These are phyloP conservation scores for Coregonus suidteri DNA, from an alignment of 2,797 vertebrate species.

Conservation along the genomic window DNA sequence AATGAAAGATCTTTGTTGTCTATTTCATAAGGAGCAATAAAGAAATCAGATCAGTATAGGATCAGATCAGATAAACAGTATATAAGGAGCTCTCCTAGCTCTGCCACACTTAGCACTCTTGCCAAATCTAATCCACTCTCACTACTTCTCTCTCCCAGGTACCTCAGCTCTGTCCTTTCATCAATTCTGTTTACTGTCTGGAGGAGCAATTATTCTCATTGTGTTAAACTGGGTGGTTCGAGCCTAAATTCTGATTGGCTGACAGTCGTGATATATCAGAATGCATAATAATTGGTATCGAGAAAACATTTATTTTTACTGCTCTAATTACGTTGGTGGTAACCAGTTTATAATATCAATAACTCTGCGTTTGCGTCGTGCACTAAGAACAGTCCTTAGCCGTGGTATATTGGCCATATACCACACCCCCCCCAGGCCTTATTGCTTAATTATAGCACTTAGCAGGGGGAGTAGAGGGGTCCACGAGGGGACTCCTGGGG, in stretches of 20 bases:
- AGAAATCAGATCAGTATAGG: neutral
- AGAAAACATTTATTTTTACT: too few relatives aligned
- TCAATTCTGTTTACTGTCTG: conserved; percentile 73
- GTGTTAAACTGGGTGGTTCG: too few relatives aligned
- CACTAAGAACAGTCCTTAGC: too few relatives aligned
- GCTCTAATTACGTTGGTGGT: too few relatives aligned
- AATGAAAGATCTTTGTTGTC: neutral
- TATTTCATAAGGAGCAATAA: neutral
- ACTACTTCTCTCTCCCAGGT: conserved; percentile 63
- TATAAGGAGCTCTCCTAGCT: conserved; percentile 24
- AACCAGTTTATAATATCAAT: too few relatives aligned
- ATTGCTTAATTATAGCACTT: conserved; percentile 65
- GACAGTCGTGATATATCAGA: too few relatives aligned
- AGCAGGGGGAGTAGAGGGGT: conserved; percentile 44
- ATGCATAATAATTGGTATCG: too few relatives aligned
- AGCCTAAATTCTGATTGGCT: too few relatives aligned
- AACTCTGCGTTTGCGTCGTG: too few relatives aligned
- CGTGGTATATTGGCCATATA: too few relatives aligned
- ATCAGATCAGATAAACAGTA: conserved; percentile 16
- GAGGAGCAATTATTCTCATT: conserved; percentile 75
- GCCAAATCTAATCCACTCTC: conserved; percentile 70
- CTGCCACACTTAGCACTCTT: conserved; percentile 72
- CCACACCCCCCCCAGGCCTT: too few relatives aligned
- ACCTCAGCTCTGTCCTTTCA: conserved; percentile 70
- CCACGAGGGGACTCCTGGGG: neutral